These are phyloP conservation scores for Autographa gamma DNA, from an alignment of 2,888 invertebrate species.

Conservation along the genomic window DNA sequence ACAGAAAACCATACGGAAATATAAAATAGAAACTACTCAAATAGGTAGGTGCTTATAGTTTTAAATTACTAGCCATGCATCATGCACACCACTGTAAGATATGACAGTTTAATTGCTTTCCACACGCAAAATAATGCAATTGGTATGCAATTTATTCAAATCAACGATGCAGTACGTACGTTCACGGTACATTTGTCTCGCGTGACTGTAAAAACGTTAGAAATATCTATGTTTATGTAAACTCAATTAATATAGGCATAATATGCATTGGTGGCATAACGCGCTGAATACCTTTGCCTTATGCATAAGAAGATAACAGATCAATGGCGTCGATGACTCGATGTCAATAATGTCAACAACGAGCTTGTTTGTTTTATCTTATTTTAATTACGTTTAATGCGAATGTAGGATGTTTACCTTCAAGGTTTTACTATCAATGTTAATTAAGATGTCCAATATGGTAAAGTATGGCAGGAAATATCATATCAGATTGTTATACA, in stretches of 20 bases:
- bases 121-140: constrained; percentile 54
- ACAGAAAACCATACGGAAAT: constrained; percentile 30
- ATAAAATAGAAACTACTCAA: constrained; percentile 14
- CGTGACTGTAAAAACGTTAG: constrained; percentile 41
- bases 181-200: constrained; percentile 48
- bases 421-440: background rate
- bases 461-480: constrained; percentile 1
- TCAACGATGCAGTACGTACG: constrained; percentile 34
- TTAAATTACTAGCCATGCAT: constrained; percentile 8
- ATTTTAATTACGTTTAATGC: background rate
- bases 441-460: background rate
- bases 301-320: constrained; percentile 6
- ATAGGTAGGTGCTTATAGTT: background rate
- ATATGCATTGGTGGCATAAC: constrained; percentile 25
- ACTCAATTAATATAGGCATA: constrained; percentile 33
- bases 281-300: constrained; percentile 39
- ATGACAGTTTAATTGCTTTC: constrained; percentile 36
- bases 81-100: constrained; percentile 15
- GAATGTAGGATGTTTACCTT: constrained; percentile 6
- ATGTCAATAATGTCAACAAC: background rate
- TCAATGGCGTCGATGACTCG: background rate
- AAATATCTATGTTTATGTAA: constrained; percentile 41
- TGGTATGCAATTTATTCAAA: constrained; percentile 51
- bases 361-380: background rate
- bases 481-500: background rate